A percentile compares a stretch with the other conserved stretches of the same genome.
These are phyloP conservation scores for Grus americana DNA, from an alignment of 2,113 vertebrate species.

Conservation along the genomic window DNA sequence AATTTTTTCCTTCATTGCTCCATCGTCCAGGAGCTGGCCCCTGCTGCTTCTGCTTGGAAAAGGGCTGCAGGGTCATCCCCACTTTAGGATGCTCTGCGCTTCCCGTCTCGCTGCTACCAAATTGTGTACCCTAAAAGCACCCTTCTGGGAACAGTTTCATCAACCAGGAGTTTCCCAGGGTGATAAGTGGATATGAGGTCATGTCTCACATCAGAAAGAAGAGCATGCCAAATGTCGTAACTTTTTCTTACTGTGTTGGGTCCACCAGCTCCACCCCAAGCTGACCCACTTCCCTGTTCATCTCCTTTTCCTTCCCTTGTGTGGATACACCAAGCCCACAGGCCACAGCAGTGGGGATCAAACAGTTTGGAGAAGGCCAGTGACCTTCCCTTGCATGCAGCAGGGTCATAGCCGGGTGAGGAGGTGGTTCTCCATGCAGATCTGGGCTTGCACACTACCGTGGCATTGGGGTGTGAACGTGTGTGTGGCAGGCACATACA, in stretches of 20 bases:
- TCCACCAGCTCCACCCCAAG: not conserved
- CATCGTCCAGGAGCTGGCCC: not conserved
- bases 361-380: not conserved
- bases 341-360: rapidly evolving
- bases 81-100: not conserved
- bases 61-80: not conserved
- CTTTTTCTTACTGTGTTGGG: not conserved
- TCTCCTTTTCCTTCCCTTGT: not conserved
- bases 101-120: not conserved
- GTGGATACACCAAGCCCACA: not conserved
- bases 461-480: not conserved
- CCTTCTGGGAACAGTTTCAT: not conserved
- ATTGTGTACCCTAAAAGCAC: not conserved
- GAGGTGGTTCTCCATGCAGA: not conserved
- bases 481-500: rapidly evolving
- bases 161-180: not conserved
- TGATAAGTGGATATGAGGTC: not conserved
- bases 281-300: not conserved
- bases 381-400: not conserved
- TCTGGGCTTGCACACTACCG: not conserved
- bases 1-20: not conserved
- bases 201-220: not conserved
- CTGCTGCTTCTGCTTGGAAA: not conserved
- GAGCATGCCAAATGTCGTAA: rapidly evolving
- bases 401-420: not conserved